A percentile compares a stretch with the other conserved stretches of the same genome.
Evolutionary conservation across 2,113 vertebrate genomes (phyloP).

Genomic region (Otis tarda): DNA sequence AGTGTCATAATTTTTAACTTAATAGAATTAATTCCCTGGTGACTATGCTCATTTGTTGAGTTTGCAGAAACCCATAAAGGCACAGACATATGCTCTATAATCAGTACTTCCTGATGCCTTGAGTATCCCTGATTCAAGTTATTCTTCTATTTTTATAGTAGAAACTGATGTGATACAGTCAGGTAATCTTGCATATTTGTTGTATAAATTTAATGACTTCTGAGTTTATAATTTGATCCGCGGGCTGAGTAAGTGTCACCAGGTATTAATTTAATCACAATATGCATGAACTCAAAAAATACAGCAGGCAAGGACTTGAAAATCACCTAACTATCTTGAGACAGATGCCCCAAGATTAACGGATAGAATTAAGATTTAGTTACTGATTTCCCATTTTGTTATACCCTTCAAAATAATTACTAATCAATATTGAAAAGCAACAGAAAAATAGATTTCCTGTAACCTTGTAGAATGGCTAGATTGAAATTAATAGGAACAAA

Average conservation of each 20-base stretch:
- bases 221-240: background rate
- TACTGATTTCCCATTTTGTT: background rate
- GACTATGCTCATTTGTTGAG: background rate
- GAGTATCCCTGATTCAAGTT: background rate
- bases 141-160: background rate
- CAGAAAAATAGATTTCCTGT: slow-evolving; percentile 12
- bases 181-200: background rate
- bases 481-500: slow-evolving; percentile 21
- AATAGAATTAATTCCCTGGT: background rate
- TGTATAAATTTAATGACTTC: background rate
- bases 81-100: background rate
- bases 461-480: background rate
- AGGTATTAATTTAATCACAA: background rate
- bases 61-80: background rate
- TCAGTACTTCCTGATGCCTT: background rate
- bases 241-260: background rate
- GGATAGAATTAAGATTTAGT: background rate
- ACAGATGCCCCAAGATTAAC: background rate
- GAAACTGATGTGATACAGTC: background rate
- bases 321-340: background rate
- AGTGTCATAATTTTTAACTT: background rate
- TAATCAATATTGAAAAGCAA: slow-evolving; percentile 18
- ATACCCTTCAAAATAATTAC: background rate
- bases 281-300: background rate
- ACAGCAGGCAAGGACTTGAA: background rate